Evolutionary conservation across 1,140 invertebrate species (phyloP).

Genomic region (Scaptomyza graminum): DNA sequence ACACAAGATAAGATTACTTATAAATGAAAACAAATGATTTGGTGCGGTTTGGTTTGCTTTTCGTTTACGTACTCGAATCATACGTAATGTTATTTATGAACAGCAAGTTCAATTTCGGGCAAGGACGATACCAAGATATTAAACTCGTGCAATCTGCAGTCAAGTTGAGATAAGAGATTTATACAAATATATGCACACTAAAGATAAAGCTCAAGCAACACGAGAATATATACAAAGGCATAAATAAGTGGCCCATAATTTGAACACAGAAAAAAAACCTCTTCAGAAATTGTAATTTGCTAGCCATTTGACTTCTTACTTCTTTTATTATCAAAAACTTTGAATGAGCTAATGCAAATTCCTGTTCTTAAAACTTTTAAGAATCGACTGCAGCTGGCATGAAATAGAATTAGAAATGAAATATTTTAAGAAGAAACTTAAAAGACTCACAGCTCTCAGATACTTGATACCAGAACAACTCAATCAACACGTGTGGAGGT

Average conservation of each 20-base stretch:
- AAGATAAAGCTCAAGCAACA: constrained; percentile 15
- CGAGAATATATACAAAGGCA: constrained; percentile 5
- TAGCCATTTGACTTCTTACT: no score
- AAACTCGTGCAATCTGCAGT: constrained; percentile 8
- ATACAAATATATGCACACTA: neutral
- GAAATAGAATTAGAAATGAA: neutral
- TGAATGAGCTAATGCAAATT: no score
- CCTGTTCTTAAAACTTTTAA: neutral
- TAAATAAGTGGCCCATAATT: neutral
- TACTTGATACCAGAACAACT: constrained; percentile 21
- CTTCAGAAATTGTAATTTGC: no score
- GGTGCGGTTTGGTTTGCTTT: constrained; percentile 19
- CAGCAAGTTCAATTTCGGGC: constrained; percentile 22
- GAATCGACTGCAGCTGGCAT: neutral
- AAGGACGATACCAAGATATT: constrained; percentile 3
- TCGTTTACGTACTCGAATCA: constrained; percentile 3
- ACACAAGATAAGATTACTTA: constrained; percentile 60
- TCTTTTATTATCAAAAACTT: no score
- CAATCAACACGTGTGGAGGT: constrained; percentile 52
- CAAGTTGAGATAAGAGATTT: constrained; percentile 3
- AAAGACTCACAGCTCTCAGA: neutral
- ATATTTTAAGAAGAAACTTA: neutral
- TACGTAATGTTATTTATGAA: constrained; percentile 30
- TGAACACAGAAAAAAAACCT: neutral
- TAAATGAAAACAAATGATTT: constrained; percentile 27